Evolutionary conservation across 2,888 invertebrate species (phyloP).

Genomic region (Ochropleura leucogaster): DNA sequence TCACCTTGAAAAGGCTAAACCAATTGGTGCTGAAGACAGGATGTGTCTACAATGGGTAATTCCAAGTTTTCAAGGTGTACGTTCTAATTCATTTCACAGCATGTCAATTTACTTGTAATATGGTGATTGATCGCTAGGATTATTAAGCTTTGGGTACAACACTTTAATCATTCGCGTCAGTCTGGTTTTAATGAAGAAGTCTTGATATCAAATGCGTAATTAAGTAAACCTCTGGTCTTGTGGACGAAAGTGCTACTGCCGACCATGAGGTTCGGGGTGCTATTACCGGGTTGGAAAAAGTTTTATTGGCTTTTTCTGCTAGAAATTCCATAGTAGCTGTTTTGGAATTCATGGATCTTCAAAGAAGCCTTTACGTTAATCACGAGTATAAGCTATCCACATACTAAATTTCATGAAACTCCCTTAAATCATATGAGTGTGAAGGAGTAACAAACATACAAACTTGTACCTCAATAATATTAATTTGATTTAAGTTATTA

Average conservation of each 20-base stretch:
- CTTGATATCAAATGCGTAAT: slow-evolving; percentile 3
- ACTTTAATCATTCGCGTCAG: slow-evolving; percentile 29
- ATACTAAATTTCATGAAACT: too few relatives aligned
- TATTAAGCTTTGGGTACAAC: background rate
- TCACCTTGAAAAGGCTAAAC: slow-evolving; percentile 29
- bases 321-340: background rate
- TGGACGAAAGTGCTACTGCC: background rate
- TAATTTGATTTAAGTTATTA: too few relatives aligned
- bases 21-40: slow-evolving; percentile 39
- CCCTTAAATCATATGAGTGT: too few relatives aligned
- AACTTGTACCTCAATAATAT: too few relatives aligned
- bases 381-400: too few relatives aligned
- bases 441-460: too few relatives aligned
- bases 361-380: too few relatives aligned
- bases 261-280: background rate
- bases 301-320: background rate
- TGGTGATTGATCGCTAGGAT: slow-evolving; percentile 31
- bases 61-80: slow-evolving; percentile 42
- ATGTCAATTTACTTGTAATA: background rate
- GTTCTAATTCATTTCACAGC: slow-evolving; percentile 41
- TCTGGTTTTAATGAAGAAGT: background rate
- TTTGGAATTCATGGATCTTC: background rate
- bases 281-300: background rate
- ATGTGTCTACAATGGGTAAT: slow-evolving; percentile 37
- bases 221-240: background rate